A percentile compares a stretch with the other conserved stretches of the same genome.
These are phyloP conservation scores for Uropsilus gracilis DNA, from an alignment of 2,113 vertebrate species.

Conservation along the genomic window DNA sequence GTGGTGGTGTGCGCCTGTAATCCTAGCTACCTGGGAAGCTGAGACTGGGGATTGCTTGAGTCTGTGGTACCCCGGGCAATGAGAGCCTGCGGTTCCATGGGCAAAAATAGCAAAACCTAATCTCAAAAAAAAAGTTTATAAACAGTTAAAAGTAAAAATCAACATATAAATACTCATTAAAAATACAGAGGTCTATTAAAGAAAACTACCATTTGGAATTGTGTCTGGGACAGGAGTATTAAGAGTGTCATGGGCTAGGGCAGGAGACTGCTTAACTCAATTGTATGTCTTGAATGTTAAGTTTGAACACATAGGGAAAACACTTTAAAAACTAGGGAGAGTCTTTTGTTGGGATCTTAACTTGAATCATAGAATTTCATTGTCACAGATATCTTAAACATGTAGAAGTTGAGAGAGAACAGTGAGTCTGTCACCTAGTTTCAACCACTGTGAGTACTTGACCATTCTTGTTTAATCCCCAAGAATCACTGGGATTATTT, in stretches of 20 bases:
- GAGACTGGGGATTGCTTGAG: no score
- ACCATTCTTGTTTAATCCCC: neutral
- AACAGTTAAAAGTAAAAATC: neutral
- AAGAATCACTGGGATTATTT: neutral
- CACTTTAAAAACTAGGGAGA: neutral
- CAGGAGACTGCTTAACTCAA: neutral
- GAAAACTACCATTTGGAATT: neutral
- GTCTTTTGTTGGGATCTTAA: slow-evolving; percentile 31
- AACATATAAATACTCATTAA: neutral
- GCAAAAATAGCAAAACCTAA: no score
- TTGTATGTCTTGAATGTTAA: slow-evolving; percentile 16
- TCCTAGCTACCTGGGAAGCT: no score
- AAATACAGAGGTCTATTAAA: slow-evolving; percentile 10
- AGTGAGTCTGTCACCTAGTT: neutral
- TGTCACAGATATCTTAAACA: slow-evolving; percentile 25
- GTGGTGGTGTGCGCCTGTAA: no score
- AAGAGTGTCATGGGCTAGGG: neutral
- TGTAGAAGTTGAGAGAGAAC: neutral
- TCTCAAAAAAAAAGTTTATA: no score
- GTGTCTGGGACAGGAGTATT: neutral
- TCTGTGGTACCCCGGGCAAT: no score
- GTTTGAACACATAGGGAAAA: neutral
- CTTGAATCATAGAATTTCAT: slow-evolving; percentile 25
- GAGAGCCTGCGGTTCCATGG: no score
- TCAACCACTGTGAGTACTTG: neutral